These are phyloP conservation scores for Meloidogyne floridensis DNA, from an alignment of 1,140 invertebrate genomes.

Conservation along the genomic window DNA sequence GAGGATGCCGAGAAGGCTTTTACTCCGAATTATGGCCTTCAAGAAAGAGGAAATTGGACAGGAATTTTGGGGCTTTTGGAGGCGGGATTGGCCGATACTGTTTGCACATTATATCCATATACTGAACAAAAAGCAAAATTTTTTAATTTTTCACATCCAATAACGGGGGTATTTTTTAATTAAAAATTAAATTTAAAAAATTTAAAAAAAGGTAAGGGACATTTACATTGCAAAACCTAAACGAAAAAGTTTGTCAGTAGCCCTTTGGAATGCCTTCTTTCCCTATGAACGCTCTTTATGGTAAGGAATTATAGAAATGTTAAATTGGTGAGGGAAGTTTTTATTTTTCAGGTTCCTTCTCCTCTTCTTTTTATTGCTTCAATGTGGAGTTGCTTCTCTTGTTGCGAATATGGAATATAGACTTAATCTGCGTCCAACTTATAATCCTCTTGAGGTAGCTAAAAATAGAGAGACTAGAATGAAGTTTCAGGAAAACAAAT, in stretches of 20 bases:
- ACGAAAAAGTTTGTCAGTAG: conserved; percentile 39
- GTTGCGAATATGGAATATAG: conserved; percentile 39
- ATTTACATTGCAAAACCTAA: conserved; percentile 49
- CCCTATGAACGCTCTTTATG: conserved; percentile 43
- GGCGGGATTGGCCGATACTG: conserved; percentile 39
- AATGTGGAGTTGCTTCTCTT: conserved; percentile 38
- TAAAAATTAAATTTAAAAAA: background rate
- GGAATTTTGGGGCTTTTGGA: conserved; percentile 48
- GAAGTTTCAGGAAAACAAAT: too few relatives aligned
- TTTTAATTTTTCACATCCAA: conserved; percentile 43
- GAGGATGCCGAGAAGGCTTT: background rate
- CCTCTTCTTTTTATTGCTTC: conserved; percentile 38
- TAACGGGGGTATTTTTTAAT: conserved; percentile 39
- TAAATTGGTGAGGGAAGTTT: too few relatives aligned
- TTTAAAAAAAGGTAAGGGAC: conserved; percentile 37
- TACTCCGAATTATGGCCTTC: background rate
- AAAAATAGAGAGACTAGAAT: background rate
- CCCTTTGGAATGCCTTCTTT: conserved; percentile 50
- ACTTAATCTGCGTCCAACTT: conserved; percentile 32
- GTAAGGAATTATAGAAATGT: background rate
- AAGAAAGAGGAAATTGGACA: conserved; percentile 48
- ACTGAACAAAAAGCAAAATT: conserved; percentile 32
- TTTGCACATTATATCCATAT: conserved; percentile 46
- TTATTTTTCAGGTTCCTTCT: conserved; percentile 15
- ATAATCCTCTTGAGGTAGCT: conserved; percentile 41